Base-by-base conservation (phyloP, 2,888 invertebrate species). In the Ellobium chinense region DNA sequence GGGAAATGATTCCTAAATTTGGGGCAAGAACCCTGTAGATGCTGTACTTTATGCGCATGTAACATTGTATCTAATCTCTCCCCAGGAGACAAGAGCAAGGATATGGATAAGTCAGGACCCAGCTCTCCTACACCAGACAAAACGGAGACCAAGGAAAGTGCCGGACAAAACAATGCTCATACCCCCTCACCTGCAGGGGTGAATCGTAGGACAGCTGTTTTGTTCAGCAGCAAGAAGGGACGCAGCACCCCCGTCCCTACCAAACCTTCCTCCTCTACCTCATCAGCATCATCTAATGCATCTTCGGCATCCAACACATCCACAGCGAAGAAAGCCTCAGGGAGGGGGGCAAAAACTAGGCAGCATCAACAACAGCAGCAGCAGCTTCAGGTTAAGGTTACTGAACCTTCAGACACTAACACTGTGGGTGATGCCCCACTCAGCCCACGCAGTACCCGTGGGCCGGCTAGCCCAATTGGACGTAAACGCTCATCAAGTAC, bases 181-280 rank as follows among this genome's bases (percentile, higher is more conserved):
- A 86, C 88, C 5, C 88, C 90, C 31, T 94, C 94, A 1, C 94
- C 94, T 0, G 93, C 94, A 3, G 95, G 95, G 14, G 95, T 95
- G 9, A 95, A 95, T 90, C 93, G 95, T 37, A 91, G 96, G 88
- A 96, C 96, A 31, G 96, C 96, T n/a, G 96, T 96, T 36, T 93
- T 96, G 39, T 95, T 96, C 88, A 85, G 73, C 78, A 96, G 96
- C 14, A 94, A 96, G 69, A 96, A 96, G 92, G 95, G 89, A 12
- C 56, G 73, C 3, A 79, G 78, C 29, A 83, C 68, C 4, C 65
- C 80, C 14, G 78, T 73, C 18, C 69, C 83, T 18, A 74, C 65
- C 34, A 80, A 54, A 62, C 74, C 80, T 14, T 37, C 82, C 7
- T 76, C 73, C 0, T 78, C 83, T 5, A 62, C 79, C 39, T 68